These are phyloP conservation scores for Caenorhabditis remanei DNA, from an alignment of 1,140 invertebrate genomes.

Conservation along the genomic window DNA sequence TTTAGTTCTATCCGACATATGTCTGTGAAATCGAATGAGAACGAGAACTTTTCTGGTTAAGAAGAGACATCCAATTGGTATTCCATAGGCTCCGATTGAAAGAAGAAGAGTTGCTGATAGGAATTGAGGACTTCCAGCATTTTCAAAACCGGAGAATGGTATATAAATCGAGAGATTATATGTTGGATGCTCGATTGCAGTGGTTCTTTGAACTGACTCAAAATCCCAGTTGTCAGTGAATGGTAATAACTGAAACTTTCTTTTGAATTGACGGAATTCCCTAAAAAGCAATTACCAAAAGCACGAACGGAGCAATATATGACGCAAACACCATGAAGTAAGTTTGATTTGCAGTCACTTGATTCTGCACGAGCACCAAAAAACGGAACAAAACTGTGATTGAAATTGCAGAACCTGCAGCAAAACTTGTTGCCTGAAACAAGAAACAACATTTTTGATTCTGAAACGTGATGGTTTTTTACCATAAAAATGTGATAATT, in stretches of 20 bases:
- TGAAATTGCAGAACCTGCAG: slow-evolving; percentile 10
- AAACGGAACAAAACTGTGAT: slow-evolving; percentile 41
- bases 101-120: neutral
- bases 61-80: neutral
- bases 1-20: slow-evolving; percentile 42
- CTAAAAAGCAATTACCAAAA: neutral
- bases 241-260: neutral
- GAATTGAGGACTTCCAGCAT: slow-evolving; percentile 33
- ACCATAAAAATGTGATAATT: slow-evolving; percentile 40
- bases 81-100: slow-evolving; percentile 26
- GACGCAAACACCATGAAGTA: slow-evolving; percentile 1
- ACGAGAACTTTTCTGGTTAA: neutral
- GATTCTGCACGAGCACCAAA: slow-evolving; percentile 26
- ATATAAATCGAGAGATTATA: slow-evolving; percentile 13
- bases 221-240: slow-evolving; percentile 29
- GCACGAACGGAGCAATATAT: neutral
- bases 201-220: neutral
- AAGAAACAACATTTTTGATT: too few species aligned
- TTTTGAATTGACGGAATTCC: neutral
- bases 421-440: slow-evolving; percentile 28
- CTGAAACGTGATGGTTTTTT: too few species aligned
- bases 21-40: slow-evolving; percentile 16
- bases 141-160: slow-evolving; percentile 6
- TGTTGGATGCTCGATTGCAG: neutral
- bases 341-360: neutral